Conservation (phyloP, 2,888 invertebrate species). For the Caprella mutica region DNA sequence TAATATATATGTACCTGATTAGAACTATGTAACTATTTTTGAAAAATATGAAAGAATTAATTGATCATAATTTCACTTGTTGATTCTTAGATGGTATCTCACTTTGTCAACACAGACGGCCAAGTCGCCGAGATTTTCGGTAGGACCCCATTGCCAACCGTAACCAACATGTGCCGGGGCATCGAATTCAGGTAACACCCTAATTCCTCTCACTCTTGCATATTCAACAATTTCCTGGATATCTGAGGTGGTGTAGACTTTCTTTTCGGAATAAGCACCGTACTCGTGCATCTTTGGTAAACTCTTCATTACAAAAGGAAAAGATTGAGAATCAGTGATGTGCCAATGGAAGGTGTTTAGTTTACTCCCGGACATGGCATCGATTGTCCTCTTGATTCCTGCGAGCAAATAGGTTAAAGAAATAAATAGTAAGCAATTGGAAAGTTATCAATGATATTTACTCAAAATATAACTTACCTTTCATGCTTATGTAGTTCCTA, state of each 20-base stretch:
- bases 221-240: constrained; percentile 60
- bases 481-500: constrained; percentile 38
- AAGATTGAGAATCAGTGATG: constrained; percentile 45
- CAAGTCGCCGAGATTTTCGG: constrained; percentile 62
- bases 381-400: constrained; percentile 25
- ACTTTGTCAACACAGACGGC: constrained; percentile 64
- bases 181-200: constrained; percentile 82
- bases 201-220: constrained; percentile 65
- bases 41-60: too few relatives aligned
- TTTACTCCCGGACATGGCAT: constrained; percentile 33
- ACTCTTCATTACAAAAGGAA: constrained; percentile 44
- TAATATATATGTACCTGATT: too few relatives aligned
- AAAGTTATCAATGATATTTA: too few relatives aligned
- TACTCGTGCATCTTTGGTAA: constrained; percentile 33
- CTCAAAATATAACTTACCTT: too few relatives aligned
- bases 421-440: too few relatives aligned
- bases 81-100: too few relatives aligned
- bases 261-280: constrained; percentile 24
- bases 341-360: constrained; percentile 48
- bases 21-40: too few relatives aligned
- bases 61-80: too few relatives aligned
- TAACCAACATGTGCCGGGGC: constrained; percentile 74
- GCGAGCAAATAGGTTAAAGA: too few relatives aligned
- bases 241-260: constrained; percentile 57
- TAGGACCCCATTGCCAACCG: constrained; percentile 59